phyloP scores from a whole-genome alignment of 37 sponge, comb jelly and placozoan genomes.

The Chondrilla cf. caribensis region DNA sequence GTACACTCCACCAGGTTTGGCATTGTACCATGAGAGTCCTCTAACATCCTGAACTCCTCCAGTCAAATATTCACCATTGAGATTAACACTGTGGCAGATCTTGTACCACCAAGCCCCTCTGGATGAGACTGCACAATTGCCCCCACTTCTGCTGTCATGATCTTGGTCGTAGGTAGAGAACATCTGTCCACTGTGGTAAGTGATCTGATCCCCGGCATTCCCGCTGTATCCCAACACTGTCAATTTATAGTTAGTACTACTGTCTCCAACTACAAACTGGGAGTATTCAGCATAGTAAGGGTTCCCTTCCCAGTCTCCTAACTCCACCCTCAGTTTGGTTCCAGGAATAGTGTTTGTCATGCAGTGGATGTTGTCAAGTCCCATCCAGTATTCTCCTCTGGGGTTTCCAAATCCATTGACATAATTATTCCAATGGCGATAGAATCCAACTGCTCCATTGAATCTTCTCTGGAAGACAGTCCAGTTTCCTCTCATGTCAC shows the following conservation, averaged over 20 bases:
- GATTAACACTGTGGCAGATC: neutral
- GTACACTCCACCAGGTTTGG: neutral
- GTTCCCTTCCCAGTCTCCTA: neutral
- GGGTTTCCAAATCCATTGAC: constrained; percentile 11
- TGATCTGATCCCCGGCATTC: neutral
- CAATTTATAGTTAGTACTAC: constrained; percentile 13
- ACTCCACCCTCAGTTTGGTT: neutral
- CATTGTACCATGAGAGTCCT: neutral
- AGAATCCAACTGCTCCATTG: constrained; percentile 12
- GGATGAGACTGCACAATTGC: constrained; percentile 10
- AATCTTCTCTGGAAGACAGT: constrained; percentile 26
- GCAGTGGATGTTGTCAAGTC: constrained; percentile 12
- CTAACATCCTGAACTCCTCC: neutral
- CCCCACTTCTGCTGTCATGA: neutral
- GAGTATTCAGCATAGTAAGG: neutral
- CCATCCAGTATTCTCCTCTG: constrained; percentile 16
- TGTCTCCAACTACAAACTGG: constrained; percentile 20
- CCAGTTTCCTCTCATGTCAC: constrained; percentile 25
- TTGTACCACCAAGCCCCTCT: constrained; percentile 35
- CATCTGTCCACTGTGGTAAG: constrained; percentile 14
- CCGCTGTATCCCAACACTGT: constrained; percentile 1
- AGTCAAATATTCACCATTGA: constrained; percentile 13
- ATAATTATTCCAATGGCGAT: constrained; percentile 5
- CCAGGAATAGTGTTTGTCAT: neutral
- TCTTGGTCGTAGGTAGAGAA: constrained; percentile 26